Percentiles rank a stretch among this genome's conserved stretches.
phyloP scores from a whole-genome alignment of 2,113 vertebrate species.

The Gadus macrocephalus region DNA sequence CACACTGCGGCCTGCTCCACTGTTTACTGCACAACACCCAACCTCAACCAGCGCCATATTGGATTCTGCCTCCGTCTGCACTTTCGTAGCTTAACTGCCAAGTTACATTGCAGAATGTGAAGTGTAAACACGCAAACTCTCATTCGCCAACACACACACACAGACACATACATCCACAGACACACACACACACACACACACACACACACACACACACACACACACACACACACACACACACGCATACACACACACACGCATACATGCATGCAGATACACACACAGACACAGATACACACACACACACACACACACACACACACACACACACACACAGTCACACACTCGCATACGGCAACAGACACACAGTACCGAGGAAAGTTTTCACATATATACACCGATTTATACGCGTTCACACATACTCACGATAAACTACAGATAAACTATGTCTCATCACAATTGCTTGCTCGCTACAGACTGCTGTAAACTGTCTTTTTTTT shows the following conservation, averaged over 20 bases:
- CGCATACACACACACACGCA: neutral
- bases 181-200: neutral
- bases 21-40: slow-evolving; percentile 67
- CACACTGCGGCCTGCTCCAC: slow-evolving; percentile 44
- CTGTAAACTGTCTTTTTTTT: no score
- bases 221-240: slow-evolving; percentile 3
- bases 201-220: slow-evolving; percentile 4
- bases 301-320: slow-evolving; percentile 1
- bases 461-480: neutral
- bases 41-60: slow-evolving; percentile 30
- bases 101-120: slow-evolving; percentile 3
- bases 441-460: neutral
- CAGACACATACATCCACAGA: neutral
- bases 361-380: neutral
- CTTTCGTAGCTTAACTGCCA: slow-evolving; percentile 28
- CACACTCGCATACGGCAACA: neutral
- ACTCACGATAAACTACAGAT: neutral
- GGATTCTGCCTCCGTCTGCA: slow-evolving; percentile 35
- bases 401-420: neutral
- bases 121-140: slow-evolving; percentile 23
- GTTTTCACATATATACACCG: neutral
- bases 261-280: no score
- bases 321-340: neutral
- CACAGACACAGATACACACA: neutral
- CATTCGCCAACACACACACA: neutral